Evolutionary conservation across 2,888 invertebrate species (phyloP).

Genomic region (Apamea monoglypha): DNA sequence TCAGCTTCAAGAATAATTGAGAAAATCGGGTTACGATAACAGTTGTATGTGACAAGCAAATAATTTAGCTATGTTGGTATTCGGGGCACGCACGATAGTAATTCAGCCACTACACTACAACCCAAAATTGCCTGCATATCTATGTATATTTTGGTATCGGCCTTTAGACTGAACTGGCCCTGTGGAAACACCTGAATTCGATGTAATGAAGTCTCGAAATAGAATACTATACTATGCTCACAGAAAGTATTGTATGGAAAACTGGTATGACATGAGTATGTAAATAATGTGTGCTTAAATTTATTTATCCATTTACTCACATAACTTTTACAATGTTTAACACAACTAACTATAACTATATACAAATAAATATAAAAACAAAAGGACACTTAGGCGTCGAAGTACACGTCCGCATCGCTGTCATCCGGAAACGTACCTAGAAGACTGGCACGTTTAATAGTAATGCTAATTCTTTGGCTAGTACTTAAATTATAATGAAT

Average conservation of each 20-base stretch:
- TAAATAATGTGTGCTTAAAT: not conserved
- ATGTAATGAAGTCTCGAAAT: conserved; percentile 7
- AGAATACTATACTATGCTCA: not conserved
- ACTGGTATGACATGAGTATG: too few species aligned
- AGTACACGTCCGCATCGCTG: not conserved
- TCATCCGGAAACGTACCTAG: not conserved
- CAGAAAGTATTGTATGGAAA: not conserved
- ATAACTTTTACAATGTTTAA: not conserved
- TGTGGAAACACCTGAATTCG: not conserved
- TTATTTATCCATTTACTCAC: not conserved
- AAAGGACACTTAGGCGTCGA: not conserved
- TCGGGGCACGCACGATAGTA: conserved; percentile 54
- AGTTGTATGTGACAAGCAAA: conserved; percentile 59
- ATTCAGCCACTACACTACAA: conserved; percentile 54
- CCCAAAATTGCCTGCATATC: conserved; percentile 52
- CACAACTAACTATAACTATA: not conserved
- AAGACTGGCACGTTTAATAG: not conserved
- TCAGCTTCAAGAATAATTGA: conserved; percentile 56
- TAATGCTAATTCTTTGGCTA: too few species aligned
- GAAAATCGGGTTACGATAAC: conserved; percentile 54
- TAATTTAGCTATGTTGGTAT: conserved; percentile 52
- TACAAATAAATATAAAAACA: not conserved
- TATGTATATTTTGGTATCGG: conserved; percentile 31
- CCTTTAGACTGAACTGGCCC: conserved; percentile 29
- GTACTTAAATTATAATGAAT: not conserved